Evolutionary conservation across 2,797 vertebrate genomes (phyloP).

Genomic region (Salmo trutta): DNA sequence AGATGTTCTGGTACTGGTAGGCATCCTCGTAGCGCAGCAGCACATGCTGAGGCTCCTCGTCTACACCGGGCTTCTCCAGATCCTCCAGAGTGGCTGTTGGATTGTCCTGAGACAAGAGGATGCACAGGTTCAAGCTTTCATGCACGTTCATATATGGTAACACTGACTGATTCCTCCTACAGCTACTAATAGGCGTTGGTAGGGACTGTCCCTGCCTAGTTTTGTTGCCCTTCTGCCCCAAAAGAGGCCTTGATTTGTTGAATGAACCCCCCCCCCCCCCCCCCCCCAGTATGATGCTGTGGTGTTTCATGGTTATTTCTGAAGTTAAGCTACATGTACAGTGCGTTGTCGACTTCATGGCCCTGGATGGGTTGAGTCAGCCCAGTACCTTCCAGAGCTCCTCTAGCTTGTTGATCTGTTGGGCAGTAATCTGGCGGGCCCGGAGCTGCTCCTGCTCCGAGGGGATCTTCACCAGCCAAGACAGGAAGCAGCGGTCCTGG

Average conservation of each 20-base stretch:
- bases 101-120: conserved; percentile 82
- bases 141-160: not conserved
- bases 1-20: conserved; percentile 99
- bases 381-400: conserved; percentile 94
- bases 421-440: conserved; percentile 95
- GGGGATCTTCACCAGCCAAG: conserved; percentile 98
- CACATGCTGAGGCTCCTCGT: conserved; percentile 97
- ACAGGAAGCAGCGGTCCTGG: conserved; percentile 97
- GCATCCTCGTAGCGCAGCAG: conserved; percentile 97
- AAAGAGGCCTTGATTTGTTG: no score
- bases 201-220: no score
- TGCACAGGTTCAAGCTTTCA: not conserved
- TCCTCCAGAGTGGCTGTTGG: conserved; percentile 96
- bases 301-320: not conserved
- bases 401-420: conserved; percentile 98
- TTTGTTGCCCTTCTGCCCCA: no score
- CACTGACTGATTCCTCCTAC: not conserved
- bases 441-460: conserved; percentile 97
- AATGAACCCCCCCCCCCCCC: no score
- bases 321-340: not conserved
- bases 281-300: not conserved
- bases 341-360: not conserved
- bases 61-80: conserved; percentile 96
- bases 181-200: no score
- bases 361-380: not conserved